Evolutionary conservation across 2,888 invertebrate genomes (phyloP).

Genomic region (Cheilosia impressa): DNA sequence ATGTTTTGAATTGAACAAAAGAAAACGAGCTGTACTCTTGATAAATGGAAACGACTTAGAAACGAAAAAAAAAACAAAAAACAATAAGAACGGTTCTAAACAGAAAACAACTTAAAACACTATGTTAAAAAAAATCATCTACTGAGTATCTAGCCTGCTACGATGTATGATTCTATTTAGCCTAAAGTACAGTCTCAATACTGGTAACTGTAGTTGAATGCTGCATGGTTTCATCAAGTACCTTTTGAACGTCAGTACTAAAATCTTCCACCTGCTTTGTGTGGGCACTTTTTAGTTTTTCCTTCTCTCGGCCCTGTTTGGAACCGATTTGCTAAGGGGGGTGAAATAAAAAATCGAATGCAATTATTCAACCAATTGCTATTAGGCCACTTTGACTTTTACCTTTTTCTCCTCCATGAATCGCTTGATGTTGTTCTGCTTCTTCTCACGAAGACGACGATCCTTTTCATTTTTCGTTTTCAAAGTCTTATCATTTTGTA

Average conservation of each 20-base stretch:
- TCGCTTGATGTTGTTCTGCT: conserved; percentile 98
- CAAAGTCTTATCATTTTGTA: conserved; percentile 97
- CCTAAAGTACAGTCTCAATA: conserved; percentile 83
- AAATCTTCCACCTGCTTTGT: conserved; percentile 96
- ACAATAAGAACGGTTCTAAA: conserved; percentile 22
- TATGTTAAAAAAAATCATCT: conserved; percentile 46
- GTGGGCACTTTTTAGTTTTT: conserved; percentile 95
- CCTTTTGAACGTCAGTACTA: conserved; percentile 93
- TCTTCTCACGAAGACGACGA: conserved; percentile 95
- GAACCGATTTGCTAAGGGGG: conserved; percentile 88
- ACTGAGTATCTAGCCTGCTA: conserved; percentile 64
- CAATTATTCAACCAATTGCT: not conserved
- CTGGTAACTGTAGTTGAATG: conserved; percentile 79
- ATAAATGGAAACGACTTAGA: conserved; percentile 16
- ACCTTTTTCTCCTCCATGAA: conserved; percentile 97
- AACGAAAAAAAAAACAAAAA: conserved; percentile 30
- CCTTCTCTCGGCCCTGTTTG: conserved; percentile 95
- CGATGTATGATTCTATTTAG: conserved; percentile 46
- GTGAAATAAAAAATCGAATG: conserved; percentile 41
- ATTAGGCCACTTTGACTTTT: not conserved
- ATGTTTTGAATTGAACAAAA: not conserved
- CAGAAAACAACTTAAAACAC: conserved; percentile 31
- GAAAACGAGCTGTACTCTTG: not conserved
- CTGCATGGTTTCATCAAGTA: conserved; percentile 83
- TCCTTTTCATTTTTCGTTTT: conserved; percentile 99